Evolutionary conservation across 2,888 invertebrate species (phyloP), one percentile per base, ranked within the genome.

Genomic region (Isoperla grammatica): DNA sequence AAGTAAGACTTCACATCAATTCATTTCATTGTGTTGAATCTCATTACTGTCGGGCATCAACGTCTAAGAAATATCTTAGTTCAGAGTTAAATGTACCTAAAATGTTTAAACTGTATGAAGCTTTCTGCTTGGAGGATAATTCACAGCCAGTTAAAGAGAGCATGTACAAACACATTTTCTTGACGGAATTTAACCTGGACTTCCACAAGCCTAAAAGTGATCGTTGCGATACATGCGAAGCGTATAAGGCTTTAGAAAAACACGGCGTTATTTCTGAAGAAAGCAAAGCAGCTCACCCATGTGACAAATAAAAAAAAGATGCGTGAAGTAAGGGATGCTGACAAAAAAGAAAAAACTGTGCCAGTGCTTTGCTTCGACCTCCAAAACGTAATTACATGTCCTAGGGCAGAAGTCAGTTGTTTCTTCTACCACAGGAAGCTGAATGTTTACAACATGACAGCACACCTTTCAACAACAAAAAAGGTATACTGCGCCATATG

Each of bases 11-110:
- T 19, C 63, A 63, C 43, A 63, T 63, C 19, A 43, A 60, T 11
- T 63, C 61, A 23, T 63, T 63, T 13, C 59, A 58, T 17, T 20
- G 22, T n/a, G 50, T 63, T 11, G 61, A 63, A 57, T 63, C 63
- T 15, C 63, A 63, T 54, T 63, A 63, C 43, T 63, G 63, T 35
- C 29, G 62, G 29, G 45, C 46, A 11, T 45, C 46, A 20, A 54
- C 49, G 8, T 55, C 35, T 35, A 63, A 56, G 37, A 19, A 46
- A 46, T 63, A 63, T 60, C 35, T 63, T 42, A 59, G 55, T 12
- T 46, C 62, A 20, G 12, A 39, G n/a, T 39, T 63, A 22, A 63
- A 55, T 46, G 20, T 63, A 23, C 22, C n/a, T 15, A 63, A 63
- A 50, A 63, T 63, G 62, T 63, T 48, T 39, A 45, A 59, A 11